These are phyloP conservation scores for Emys orbicularis DNA, from an alignment of 2,797 vertebrate genomes.

Conservation along the genomic window DNA sequence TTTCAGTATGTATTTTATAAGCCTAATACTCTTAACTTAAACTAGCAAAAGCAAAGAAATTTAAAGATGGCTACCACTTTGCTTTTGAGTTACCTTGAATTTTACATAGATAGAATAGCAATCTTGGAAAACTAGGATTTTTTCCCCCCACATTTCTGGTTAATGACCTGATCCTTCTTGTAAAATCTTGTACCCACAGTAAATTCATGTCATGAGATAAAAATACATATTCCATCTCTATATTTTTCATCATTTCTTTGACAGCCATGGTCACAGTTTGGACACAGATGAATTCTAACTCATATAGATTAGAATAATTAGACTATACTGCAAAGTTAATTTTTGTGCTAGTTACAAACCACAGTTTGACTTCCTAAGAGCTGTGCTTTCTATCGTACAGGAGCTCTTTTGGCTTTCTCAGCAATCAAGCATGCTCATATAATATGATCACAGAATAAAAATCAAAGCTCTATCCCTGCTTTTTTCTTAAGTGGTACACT, in stretches of 20 bases:
- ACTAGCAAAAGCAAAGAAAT: background rate
- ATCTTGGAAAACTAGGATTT: background rate
- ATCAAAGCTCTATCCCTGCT: background rate
- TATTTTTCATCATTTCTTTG: background rate
- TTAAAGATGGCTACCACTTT: background rate
- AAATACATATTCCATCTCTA: background rate
- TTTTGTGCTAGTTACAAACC: background rate
- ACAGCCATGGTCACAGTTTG: background rate
- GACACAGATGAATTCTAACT: background rate
- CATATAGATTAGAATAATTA: background rate
- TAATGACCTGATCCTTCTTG: background rate
- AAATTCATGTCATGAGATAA: background rate
- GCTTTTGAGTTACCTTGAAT: background rate
- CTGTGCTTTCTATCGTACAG: background rate
- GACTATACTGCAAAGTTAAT: background rate
- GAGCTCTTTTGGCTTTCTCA: background rate
- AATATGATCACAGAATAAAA: background rate
- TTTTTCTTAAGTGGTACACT: background rate
- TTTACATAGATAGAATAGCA: background rate
- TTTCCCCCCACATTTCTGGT: background rate
- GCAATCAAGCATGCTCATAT: background rate
- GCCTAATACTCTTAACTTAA: background rate
- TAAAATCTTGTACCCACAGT: background rate
- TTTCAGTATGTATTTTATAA: too few species aligned
- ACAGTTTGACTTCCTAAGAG: background rate